Base-by-base conservation (phyloP, 2,113 vertebrate species). In the Plecotus auritus region DNA sequence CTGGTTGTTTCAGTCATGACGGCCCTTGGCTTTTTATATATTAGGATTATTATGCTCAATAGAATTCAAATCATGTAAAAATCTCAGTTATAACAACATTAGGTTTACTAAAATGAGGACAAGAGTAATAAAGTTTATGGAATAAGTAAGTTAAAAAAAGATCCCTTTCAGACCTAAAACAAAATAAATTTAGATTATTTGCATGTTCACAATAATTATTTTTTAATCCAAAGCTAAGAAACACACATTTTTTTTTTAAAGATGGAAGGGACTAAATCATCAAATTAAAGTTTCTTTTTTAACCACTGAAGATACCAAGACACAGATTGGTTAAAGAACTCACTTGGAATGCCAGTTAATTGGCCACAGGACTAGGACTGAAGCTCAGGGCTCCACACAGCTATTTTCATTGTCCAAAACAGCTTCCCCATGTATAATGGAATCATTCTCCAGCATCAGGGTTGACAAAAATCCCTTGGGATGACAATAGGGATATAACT, bases 391-490 rank as follows among this genome's bases (percentile, higher is more conserved):
- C n/a, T 95, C 76, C 1, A 14, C 70, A 6, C 26, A 4, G 47
- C 18, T 49, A 47, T 81, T 74, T 35, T 61, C 67, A 45, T 42
- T 37, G 32, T 16, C 45, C 49, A 54, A 67, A 56, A 49, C 13
- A 89, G 35, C 45, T 83, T 64, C 61, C 88, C 32, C 45, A 80
- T 37, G 49, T 80, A 80, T 85, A 69, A 69, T 84, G 59, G 69
- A 94, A 67, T 91, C 49, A 74, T 90, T 91, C 64, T 67, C 20
- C 14, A 61, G 88, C 54, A 91, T 72, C 45, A 93, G 77, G 51
- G 67, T 76, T 97, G 90, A 91, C 76, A 90, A 91, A 93, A 93
- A 86, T 67, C 91, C 80, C 88, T 78, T 47, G 69, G 73, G 91
- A 86, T 80, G 89, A 90, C 59, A 93, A 72, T 80, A 87, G 89